Evolutionary conservation across 2,888 invertebrate species (phyloP), one percentile per base, ranked within the genome.

Genomic region (Bhutanitis thaidina): DNA sequence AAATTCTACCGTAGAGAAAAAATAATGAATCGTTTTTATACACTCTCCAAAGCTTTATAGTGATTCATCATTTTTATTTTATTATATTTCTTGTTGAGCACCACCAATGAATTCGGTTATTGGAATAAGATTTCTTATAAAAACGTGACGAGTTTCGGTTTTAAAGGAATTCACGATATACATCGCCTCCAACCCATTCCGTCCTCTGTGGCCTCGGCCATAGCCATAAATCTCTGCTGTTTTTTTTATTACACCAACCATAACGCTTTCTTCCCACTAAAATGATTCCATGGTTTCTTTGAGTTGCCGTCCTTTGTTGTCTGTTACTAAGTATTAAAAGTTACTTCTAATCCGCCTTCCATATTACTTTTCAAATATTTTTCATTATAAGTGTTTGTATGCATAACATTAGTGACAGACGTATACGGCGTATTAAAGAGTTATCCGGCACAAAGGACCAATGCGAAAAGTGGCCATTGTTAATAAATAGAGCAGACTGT

Each of bases 261-360:
- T 68, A 66, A 69, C 60, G 62, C 64, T 61, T 57, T 61, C 32
- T 69, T 69, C 67, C 54, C 56, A 60, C 52, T 65, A 68, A 69
- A 71, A 69, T 62, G 67, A 71, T 74, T 72, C 65, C 65, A 67
- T 54, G 65, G 71, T 67, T 67, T 60, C 64, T 60, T 64, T 71
- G 69, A 75, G 69, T 73, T 70, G 69, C 68, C 20, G 20, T 20
- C 20, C 20, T 20, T 20, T 20, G 20, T 20, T 20, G 20, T 20
- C 20, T 20, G 20, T 5, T 3, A 20, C 20, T 20, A 20, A 2
- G 20, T 20, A 3, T 5, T 20, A 20, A 20, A 5, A 3, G 20
- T 20, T 20, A 5, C 20, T 20, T n/a, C 20, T 3, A 20, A 20
- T 5, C 5, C 20, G 5, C 20, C 20, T 20, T 20, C 5, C 5